These are phyloP conservation scores for Gymnocypris eckloni DNA, from an alignment of 2,797 vertebrate genomes.

Conservation along the genomic window DNA sequence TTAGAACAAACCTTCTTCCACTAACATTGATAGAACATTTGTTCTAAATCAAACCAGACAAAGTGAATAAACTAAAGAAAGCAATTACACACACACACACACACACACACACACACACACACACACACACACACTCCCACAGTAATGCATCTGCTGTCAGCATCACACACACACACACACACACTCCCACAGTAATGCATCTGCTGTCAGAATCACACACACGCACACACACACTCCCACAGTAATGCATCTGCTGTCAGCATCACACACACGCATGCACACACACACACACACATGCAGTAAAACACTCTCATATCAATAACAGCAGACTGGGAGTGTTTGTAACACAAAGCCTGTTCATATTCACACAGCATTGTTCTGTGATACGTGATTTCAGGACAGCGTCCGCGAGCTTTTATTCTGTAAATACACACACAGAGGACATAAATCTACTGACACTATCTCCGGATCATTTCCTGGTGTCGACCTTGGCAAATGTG, in stretches of 20 bases:
- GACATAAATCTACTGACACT: slow-evolving; percentile 42
- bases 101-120: too few species aligned
- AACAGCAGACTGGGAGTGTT: not conserved
- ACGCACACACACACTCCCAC: too few species aligned
- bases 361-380: not conserved
- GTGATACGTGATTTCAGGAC: not conserved
- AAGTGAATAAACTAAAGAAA: not conserved
- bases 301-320: not conserved
- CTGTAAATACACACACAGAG: slow-evolving; percentile 16
- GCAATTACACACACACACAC: not conserved
- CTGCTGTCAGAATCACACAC: too few species aligned
- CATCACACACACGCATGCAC: not conserved
- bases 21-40: not conserved
- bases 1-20: not conserved
- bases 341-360: not conserved
- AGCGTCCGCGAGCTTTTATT: slow-evolving; percentile 10
- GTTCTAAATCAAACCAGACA: not conserved
- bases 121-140: too few species aligned
- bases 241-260: not conserved
- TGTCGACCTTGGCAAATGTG: slow-evolving; percentile 46
- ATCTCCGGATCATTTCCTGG: slow-evolving; percentile 44
- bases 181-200: not conserved
- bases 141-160: not conserved
- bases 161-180: not conserved
- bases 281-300: not conserved